Percentiles rank a stretch among this genome's conserved stretches.
Evolutionary conservation across 1,140 invertebrate species (phyloP).

Genomic region (Trialeurodes vaporariorum): DNA sequence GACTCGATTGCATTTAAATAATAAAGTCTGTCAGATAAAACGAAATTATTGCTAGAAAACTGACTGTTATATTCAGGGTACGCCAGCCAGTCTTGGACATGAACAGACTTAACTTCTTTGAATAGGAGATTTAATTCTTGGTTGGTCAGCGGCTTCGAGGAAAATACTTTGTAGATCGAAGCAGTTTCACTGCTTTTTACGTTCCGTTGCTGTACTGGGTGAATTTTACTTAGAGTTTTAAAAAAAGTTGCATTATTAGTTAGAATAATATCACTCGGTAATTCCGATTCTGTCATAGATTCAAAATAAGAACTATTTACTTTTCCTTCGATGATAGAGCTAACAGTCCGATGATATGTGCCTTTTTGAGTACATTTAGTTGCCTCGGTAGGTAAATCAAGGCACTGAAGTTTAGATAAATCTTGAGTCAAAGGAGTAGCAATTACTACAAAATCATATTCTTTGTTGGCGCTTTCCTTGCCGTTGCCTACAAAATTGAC

Average conservation of each 20-base stretch:
- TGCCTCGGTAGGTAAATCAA: background rate
- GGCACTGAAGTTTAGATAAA: slow-evolving; percentile 4
- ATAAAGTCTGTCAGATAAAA: slow-evolving; percentile 44
- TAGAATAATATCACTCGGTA: slow-evolving; percentile 38
- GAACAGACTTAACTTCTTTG: slow-evolving; percentile 32
- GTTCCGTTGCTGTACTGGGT: slow-evolving; percentile 31
- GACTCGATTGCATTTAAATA: slow-evolving; percentile 55
- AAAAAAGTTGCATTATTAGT: slow-evolving; percentile 36
- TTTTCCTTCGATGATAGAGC: slow-evolving; percentile 44
- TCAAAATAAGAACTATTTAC: slow-evolving; percentile 40
- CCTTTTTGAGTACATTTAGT: slow-evolving; percentile 22
- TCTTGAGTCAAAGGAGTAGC: slow-evolving; percentile 43
- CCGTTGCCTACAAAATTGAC: slow-evolving; percentile 19
- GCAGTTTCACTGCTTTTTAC: slow-evolving; percentile 18
- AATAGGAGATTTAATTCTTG: slow-evolving; percentile 41
- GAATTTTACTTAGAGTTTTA: slow-evolving; percentile 34
- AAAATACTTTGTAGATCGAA: slow-evolving; percentile 51
- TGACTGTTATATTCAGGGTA: slow-evolving; percentile 46
- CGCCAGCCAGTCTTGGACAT: slow-evolving; percentile 43
- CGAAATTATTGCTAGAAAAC: slow-evolving; percentile 38
- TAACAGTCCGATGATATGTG: slow-evolving; percentile 43
- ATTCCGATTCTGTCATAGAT: slow-evolving; percentile 24
- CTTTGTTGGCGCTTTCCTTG: slow-evolving; percentile 3
- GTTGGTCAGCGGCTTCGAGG: slow-evolving; percentile 35
- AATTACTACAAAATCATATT: slow-evolving; percentile 48